Evolutionary conservation across 2,797 vertebrate genomes (phyloP).

Genomic region (Notoglanidium macrostoma): DNA sequence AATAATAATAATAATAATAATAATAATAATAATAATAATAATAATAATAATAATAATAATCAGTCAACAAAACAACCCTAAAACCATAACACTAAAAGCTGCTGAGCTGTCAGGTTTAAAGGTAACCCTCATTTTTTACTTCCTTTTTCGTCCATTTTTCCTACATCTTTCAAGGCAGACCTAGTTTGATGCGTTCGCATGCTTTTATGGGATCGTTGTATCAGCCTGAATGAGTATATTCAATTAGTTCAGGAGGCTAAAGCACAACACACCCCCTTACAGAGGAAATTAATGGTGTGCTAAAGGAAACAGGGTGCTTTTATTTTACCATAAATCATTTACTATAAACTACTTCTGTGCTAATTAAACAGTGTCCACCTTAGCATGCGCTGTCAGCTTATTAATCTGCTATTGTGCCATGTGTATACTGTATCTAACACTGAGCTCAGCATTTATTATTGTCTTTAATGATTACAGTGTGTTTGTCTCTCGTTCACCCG

Average conservation of each 20-base stretch:
- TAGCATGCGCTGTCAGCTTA: not conserved
- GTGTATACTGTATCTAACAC: not conserved
- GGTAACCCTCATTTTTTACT: constrained; percentile 76
- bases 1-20: not conserved
- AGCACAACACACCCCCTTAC: constrained; percentile 45
- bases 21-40: not conserved
- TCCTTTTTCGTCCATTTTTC: constrained; percentile 66
- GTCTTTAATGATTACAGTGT: not conserved
- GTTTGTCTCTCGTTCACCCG: not conserved
- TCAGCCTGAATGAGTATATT: constrained; percentile 51
- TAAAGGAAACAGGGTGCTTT: not conserved
- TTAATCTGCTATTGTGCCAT: not conserved
- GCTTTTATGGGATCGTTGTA: constrained; percentile 63
- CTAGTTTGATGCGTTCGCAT: constrained; percentile 52
- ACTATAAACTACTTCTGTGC: not conserved
- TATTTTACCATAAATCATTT: constrained; percentile 1
- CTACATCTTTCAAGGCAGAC: constrained; percentile 66
- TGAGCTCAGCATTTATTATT: not conserved
- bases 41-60: no score
- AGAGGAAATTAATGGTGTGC: not conserved
- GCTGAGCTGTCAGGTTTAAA: constrained; percentile 64
- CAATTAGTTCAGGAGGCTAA: constrained; percentile 57
- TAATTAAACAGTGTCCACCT: not conserved
- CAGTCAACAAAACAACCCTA: no score
- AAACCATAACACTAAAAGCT: constrained; percentile 4